Base-by-base conservation (phyloP, 2,888 invertebrate species). In the Tanytarsus gracilentus region DNA sequence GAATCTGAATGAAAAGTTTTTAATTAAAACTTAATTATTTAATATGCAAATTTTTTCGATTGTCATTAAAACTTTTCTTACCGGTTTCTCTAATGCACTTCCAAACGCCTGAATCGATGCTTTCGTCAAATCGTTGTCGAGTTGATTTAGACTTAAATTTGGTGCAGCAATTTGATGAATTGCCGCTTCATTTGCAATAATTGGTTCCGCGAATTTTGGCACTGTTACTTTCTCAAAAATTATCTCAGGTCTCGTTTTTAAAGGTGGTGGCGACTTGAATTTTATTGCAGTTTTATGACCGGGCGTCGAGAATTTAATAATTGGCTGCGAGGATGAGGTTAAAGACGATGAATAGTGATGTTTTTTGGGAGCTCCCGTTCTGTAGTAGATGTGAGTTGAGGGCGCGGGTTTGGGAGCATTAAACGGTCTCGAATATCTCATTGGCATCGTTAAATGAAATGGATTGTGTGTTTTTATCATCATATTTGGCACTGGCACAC, bases 101-200 rank as follows among this genome's bases (percentile, higher is more conserved):
- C 48, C 48, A 48, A 29, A 29, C 5, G 29, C 29, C 8, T 44
- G 44, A 44, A 44, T 23, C 9, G 44, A 44, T 11, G 27, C 26
- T 50, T 50, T 50, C 2, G 40, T 21, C 8, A 59, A 11, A 44
- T 59, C 62, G 6, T 56, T 18, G 21, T 63, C 63, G 16, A 62
- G 48, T 39, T 65, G 56, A 59, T 81, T 79, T 6, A 80, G 77
- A 65, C 84, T 83, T 53, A 90, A 76, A 75, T 89, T 88, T 7
- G 90, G 90, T 23, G 90, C 89, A 68, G 88, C 88, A 64, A 90
- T 88, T 8, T 89, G 88, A 72, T 88, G 88, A 69, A 90, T 89
- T 2, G 88, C 88, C 66, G 86, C 87, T 69, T 80, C 79, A 88
- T n/a, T 18, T 9, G 69, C 67, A 72, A 72, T 65, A 70, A 62